Percentiles rank a stretch among this genome's conserved stretches.
Conservation (phyloP, 2,797 vertebrate species). For the Gambelia wislizenii region DNA sequence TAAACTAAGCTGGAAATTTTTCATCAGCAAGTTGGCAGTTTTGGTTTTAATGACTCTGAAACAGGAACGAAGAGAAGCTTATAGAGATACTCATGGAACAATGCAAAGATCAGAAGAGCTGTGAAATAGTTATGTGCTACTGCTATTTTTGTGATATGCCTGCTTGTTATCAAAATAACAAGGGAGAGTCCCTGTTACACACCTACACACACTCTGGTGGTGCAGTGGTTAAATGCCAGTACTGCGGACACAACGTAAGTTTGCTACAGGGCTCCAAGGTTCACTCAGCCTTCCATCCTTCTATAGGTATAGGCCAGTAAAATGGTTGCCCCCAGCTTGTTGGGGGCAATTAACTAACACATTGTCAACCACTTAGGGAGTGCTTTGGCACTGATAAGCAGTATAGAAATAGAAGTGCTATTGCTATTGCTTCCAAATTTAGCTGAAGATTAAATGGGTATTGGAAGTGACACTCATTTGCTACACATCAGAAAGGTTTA, state of each 20-base stretch:
- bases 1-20: neutral
- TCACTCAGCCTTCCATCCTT: no score
- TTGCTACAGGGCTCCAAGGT: no score
- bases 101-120: conserved; percentile 24
- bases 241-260: no score
- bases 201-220: neutral
- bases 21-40: conserved; percentile 39
- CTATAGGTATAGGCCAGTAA: no score
- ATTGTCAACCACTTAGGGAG: no score
- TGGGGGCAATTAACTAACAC: no score
- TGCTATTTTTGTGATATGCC: conserved; percentile 12
- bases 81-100: neutral
- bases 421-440: no score
- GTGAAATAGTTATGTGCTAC: neutral
- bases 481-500: conserved; percentile 26
- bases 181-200: neutral
- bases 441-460: conserved; percentile 1
- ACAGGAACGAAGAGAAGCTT: conserved; percentile 28
- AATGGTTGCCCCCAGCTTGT: no score
- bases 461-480: neutral
- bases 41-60: conserved; percentile 22
- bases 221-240: no score
- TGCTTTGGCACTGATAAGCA: no score
- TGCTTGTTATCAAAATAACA: neutral
- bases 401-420: no score